phyloP scores from a whole-genome alignment of 2,888 invertebrate genomes.

The Notocelia uddmanniana region DNA sequence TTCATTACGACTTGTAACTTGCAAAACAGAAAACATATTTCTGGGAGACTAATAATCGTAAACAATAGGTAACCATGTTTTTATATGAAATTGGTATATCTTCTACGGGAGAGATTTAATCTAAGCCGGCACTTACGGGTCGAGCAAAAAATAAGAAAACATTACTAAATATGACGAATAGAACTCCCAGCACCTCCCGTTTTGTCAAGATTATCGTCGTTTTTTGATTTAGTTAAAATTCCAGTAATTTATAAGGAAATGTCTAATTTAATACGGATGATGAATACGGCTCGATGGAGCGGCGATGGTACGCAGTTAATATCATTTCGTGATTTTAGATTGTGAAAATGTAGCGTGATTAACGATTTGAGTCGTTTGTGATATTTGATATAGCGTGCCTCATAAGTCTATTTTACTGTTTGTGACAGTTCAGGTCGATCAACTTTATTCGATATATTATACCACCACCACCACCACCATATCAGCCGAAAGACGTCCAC shows the following conservation, averaged over 20 bases:
- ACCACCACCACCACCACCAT: too few relatives aligned
- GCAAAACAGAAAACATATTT: too few relatives aligned
- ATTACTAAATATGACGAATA: slow-evolving; percentile 12
- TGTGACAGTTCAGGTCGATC: neutral
- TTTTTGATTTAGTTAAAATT: slow-evolving; percentile 36
- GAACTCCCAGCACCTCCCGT: slow-evolving; percentile 1
- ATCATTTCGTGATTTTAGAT: slow-evolving; percentile 53
- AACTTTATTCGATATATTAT: neutral
- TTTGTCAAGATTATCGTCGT: slow-evolving; percentile 39
- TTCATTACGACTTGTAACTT: too few relatives aligned
- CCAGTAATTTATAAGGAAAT: slow-evolving; percentile 45
- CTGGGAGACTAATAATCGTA: too few relatives aligned
- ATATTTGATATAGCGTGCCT: neutral
- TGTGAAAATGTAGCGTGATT: slow-evolving; percentile 19
- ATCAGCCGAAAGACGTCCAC: too few relatives aligned
- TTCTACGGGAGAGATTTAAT: too few relatives aligned
- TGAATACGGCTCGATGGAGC: slow-evolving; percentile 29
- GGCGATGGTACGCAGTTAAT: slow-evolving; percentile 39
- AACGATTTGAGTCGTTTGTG: slow-evolving; percentile 3
- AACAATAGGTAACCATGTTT: too few relatives aligned
- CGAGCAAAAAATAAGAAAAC: neutral
- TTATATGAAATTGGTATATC: neutral
- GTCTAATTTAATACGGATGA: slow-evolving; percentile 42
- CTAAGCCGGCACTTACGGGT: too few relatives aligned
- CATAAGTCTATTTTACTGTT: neutral